Evolutionary conservation across 2,888 invertebrate species (phyloP), one percentile per base, ranked within the genome.

Genomic region (Drosophila eohydei): DNA sequence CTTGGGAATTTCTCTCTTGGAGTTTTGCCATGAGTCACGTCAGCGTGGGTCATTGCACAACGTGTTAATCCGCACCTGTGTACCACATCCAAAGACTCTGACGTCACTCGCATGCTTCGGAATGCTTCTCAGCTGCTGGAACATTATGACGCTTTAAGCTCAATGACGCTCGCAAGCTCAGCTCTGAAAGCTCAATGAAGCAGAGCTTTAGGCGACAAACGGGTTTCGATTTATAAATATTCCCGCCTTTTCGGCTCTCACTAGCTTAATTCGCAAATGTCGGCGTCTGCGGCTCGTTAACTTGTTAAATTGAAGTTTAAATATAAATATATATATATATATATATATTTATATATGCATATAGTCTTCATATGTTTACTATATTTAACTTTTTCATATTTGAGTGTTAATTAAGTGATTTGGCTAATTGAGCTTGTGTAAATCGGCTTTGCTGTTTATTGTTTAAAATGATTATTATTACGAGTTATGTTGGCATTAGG

Each of bases 351-450:
- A 43, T 38, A 34, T 36, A 59, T 63, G 12, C 28, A 14, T 28
- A 14, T 7, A 28, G 7, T 46, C 14, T n/a, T 8, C 30, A 6
- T 30, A 40, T 41, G 26, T 61, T 48, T 21, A 64, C 32, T 62
- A 57, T 57, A 43, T 46, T 41, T 66, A 52, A 62, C 26, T 46
- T 28, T 46, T 64, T 59, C n/a, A 21, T 55, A 32, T 75, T 79
- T 78, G 32, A 34, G 74, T 71, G 73, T 21, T 81, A 74, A 88
- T 85, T 69, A 43, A 54, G 44, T 51, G 54, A 62, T 78, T 70
- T 64, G 70, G 61, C 43, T 65, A 52, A 71, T 71, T 61, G 43
- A 44, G 44, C 38, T 51, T 36, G 14, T 43, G 36, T 8, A n/a
- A 51, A 63, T 12, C 16, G 2, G 4, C 36, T 26, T 41, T 21